Evolutionary conservation across 1,140 invertebrate genomes (phyloP).

Genomic region (Cydia strobilella): DNA sequence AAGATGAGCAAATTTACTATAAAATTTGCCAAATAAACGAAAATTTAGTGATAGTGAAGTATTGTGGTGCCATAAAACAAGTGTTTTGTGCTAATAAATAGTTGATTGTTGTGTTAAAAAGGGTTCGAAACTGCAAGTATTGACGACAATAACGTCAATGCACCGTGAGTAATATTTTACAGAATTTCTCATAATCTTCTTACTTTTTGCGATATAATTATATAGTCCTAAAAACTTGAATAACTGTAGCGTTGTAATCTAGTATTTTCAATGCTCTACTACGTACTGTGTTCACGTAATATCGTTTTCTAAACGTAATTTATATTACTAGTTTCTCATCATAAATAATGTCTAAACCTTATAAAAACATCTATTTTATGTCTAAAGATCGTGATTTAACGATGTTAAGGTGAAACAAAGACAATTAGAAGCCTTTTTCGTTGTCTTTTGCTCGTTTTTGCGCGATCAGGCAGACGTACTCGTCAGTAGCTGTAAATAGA

Average conservation of each 20-base stretch:
- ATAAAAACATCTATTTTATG: background rate
- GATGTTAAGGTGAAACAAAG: background rate
- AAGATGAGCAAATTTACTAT: slow-evolving; percentile 61
- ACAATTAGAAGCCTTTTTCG: background rate
- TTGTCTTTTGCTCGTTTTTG: background rate
- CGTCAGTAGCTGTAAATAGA: slow-evolving; percentile 19
- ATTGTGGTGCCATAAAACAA: slow-evolving; percentile 37
- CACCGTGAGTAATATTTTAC: slow-evolving; percentile 18
- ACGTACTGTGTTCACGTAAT: background rate
- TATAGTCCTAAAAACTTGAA: background rate
- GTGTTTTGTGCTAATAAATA: background rate
- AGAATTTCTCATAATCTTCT: background rate
- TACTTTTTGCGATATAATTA: background rate
- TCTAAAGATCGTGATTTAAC: background rate
- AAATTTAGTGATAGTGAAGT: slow-evolving; percentile 48
- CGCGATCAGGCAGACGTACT: background rate
- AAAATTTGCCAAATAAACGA: slow-evolving; percentile 49
- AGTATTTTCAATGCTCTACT: background rate
- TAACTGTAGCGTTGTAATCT: background rate
- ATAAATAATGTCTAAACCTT: background rate
- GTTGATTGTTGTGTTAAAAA: background rate
- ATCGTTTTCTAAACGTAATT: background rate
- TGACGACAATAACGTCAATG: slow-evolving; percentile 23
- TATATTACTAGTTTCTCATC: background rate
- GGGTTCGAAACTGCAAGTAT: slow-evolving; percentile 17